A percentile compares a stretch with the other conserved stretches of the same genome.
Evolutionary conservation across 2,797 vertebrate genomes (phyloP).

Genomic region (Dicrostonyx torquatus): DNA sequence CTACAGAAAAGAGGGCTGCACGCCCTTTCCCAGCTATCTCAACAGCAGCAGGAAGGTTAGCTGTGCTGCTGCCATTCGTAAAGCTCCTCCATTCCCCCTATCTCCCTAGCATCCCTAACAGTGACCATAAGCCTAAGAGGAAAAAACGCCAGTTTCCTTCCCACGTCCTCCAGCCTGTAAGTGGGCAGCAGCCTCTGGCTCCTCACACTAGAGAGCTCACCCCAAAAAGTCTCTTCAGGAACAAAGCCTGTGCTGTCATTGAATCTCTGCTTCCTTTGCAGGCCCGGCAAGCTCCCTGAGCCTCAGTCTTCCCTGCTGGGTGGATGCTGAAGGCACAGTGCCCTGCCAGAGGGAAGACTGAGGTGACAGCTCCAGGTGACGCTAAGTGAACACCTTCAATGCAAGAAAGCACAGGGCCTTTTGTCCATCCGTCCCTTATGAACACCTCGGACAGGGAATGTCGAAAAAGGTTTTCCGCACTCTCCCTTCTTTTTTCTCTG

Average conservation of each 20-base stretch:
- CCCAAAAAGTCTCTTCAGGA: not conserved
- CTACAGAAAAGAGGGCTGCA: not conserved
- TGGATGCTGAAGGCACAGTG: not conserved
- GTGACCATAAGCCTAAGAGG: not conserved
- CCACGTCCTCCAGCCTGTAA: not conserved
- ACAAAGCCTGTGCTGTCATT: not conserved
- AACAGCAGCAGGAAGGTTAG: not conserved
- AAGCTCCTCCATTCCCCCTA: not conserved
- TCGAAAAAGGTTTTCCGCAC: not conserved
- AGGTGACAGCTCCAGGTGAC: not conserved
- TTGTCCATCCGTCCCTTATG: rapidly evolving
- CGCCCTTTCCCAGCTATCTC: not conserved
- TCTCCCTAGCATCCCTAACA: not conserved
- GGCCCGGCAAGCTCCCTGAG: not conserved
- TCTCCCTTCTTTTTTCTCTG: not conserved
- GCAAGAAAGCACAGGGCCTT: not conserved
- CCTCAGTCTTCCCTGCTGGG: too few species aligned
- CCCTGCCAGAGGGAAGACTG: not conserved
- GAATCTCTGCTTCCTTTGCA: not conserved
- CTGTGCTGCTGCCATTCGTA: not conserved
- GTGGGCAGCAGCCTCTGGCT: not conserved
- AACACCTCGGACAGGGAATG: not conserved
- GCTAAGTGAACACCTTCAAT: not conserved
- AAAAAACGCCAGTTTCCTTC: not conserved
- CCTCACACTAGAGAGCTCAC: not conserved